phyloP scores from a whole-genome alignment of 1,140 invertebrate genomes.

The Drosophila guanche region DNA sequence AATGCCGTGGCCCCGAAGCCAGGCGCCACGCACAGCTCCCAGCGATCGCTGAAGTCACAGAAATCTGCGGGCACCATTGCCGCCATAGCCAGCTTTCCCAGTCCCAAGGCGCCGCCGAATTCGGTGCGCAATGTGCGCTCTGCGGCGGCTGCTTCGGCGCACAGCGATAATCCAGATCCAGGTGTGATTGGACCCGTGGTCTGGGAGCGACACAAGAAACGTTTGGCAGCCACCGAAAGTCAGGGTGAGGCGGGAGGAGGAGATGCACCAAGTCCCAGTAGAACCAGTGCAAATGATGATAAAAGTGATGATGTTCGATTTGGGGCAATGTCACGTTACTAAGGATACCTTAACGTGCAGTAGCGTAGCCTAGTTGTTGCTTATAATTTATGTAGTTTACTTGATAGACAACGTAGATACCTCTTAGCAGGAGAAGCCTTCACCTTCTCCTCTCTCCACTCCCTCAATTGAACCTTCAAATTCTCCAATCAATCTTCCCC shows the following conservation, averaged over 20 bases:
- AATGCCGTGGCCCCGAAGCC: constrained; percentile 83
- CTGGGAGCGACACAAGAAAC: constrained; percentile 89
- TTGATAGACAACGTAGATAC: constrained; percentile 47
- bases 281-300: not conserved
- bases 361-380: constrained; percentile 53
- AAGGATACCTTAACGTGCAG: constrained; percentile 40
- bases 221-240: constrained; percentile 67
- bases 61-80: constrained; percentile 64
- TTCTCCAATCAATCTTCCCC: constrained; percentile 73
- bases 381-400: constrained; percentile 44
- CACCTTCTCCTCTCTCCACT: constrained; percentile 5
- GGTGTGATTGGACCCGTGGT: constrained; percentile 93
- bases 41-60: constrained; percentile 52
- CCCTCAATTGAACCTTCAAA: constrained; percentile 49
- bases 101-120: constrained; percentile 65
- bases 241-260: constrained; percentile 73
- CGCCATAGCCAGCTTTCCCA: constrained; percentile 78
- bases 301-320: constrained; percentile 56
- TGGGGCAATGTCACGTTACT: constrained; percentile 68
- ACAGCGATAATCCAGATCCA: constrained; percentile 86
- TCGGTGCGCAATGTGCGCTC: constrained; percentile 54
- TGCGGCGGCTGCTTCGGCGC: constrained; percentile 76
- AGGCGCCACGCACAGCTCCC: constrained; percentile 45
- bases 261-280: no score
- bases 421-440: not conserved